Evolutionary conservation across 2,113 vertebrate genomes (phyloP).

Genomic region (Scomber scombrus): DNA sequence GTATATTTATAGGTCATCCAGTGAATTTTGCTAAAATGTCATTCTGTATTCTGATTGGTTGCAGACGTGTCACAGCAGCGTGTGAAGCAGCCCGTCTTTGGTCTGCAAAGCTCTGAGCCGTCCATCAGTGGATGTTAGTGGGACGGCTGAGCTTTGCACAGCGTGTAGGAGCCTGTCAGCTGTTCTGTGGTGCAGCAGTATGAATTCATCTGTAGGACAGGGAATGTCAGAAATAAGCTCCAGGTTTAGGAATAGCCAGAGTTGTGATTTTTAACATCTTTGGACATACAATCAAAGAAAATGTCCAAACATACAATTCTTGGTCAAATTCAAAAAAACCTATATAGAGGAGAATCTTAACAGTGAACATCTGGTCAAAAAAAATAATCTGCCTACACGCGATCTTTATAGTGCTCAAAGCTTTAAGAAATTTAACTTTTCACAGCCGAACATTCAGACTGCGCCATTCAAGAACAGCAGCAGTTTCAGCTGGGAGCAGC

Average conservation of each 20-base stretch:
- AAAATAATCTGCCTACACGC: slow-evolving; percentile 29
- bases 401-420: slow-evolving; percentile 67
- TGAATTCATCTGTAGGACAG: neutral
- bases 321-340: slow-evolving; percentile 50
- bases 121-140: no score
- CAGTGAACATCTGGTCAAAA: slow-evolving; percentile 59
- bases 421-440: slow-evolving; percentile 73
- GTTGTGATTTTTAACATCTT: slow-evolving; percentile 21
- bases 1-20: no score
- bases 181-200: no score
- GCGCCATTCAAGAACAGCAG: slow-evolving; percentile 79
- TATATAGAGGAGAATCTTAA: slow-evolving; percentile 59
- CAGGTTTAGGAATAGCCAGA: slow-evolving; percentile 24
- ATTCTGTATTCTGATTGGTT: no score
- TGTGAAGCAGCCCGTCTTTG: no score
- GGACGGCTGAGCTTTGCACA: no score
- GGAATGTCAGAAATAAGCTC: neutral
- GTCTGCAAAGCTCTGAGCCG: no score
- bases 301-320: slow-evolving; percentile 40
- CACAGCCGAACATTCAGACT: slow-evolving; percentile 60
- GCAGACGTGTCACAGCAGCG: no score
- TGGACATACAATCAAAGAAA: slow-evolving; percentile 34
- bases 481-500: slow-evolving; percentile 9
- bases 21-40: no score
- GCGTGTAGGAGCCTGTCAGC: no score